Base-by-base conservation (phyloP, 2,797 vertebrate genomes). In the Eulemur mongoz region DNA sequence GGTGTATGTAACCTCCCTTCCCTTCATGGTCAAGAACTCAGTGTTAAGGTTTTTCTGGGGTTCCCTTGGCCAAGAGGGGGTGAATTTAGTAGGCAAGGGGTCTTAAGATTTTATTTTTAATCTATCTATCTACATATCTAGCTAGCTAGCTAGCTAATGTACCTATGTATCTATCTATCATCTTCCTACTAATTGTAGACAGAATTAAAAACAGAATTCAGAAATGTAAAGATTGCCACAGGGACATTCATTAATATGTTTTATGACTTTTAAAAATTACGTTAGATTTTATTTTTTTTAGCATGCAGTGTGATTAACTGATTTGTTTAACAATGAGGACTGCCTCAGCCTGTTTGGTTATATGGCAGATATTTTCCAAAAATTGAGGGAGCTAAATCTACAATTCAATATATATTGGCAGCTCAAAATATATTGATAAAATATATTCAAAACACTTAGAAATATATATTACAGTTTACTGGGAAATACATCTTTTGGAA, bases 381-480 rank as follows among this genome's bases (percentile, higher is more conserved):
- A 80, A 85, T 50, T 40, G 35, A 81, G 40, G 80, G 80, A 86
- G n/a, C 17, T 86, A 72, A 85, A 80, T 48, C n/a, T 18, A 50
- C 17, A 82, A 43, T 76, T 92, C 40, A 38, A 50, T 72, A 50
- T 79, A 79, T 80, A 80, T 73, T 85, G 48, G 48, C 7, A 20
- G 17, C n/a, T 90, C 57, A 90, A 93, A 69, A 59, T 67, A 73
- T 25, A 80, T 90, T 80, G 50, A 80, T 75, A 95, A 91, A 95
- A 87, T 57, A 82, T 57, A 92, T 90, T 80, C 7, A 81, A 79
- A 90, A 79, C 48, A 30, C 45, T 59, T 50, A 93, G 30, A 95
- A 59, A 73, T 86, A 73, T 27, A 43, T 54, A 38, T 35, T 40
- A 50, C 48, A 40, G 54, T 59, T 12, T 22, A 79, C 48, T 54